A percentile compares a stretch with the other conserved stretches of the same genome.
Evolutionary conservation across 35 echinoderm and acorn worm species (phyloP).

Genomic region (Nesometra sesokonis): DNA sequence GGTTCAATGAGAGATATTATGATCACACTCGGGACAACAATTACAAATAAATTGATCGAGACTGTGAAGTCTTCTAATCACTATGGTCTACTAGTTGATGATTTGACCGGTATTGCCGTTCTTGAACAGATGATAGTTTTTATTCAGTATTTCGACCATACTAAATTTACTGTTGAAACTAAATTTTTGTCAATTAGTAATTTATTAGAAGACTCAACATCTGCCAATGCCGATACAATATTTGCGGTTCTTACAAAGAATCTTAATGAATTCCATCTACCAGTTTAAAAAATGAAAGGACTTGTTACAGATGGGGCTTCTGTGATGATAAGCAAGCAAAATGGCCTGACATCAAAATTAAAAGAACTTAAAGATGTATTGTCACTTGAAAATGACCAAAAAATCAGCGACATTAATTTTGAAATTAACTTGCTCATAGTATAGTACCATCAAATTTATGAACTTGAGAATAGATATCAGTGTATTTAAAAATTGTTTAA

Average conservation of each 20-base stretch:
- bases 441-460: too few species aligned
- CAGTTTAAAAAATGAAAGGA: background rate
- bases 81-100: background rate
- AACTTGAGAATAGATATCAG: too few species aligned
- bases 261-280: background rate
- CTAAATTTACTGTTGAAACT: background rate
- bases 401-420: too few species aligned
- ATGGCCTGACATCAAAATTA: background rate
- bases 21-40: background rate
- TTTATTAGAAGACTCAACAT: background rate
- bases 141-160: background rate
- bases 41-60: background rate
- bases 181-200: background rate
- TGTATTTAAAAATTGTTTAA: too few species aligned
- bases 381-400: too few species aligned
- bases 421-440: too few species aligned
- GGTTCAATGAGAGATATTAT: background rate
- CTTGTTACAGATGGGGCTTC: background rate
- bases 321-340: background rate
- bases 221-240: background rate
- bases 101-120: background rate
- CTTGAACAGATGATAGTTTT: background rate
- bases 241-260: background rate
- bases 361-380: background rate
- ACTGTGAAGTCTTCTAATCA: background rate